Percentiles rank a stretch among this genome's conserved stretches.
Conservation (phyloP, 2,797 vertebrate genomes). For the Cephalopachus bancanus region DNA sequence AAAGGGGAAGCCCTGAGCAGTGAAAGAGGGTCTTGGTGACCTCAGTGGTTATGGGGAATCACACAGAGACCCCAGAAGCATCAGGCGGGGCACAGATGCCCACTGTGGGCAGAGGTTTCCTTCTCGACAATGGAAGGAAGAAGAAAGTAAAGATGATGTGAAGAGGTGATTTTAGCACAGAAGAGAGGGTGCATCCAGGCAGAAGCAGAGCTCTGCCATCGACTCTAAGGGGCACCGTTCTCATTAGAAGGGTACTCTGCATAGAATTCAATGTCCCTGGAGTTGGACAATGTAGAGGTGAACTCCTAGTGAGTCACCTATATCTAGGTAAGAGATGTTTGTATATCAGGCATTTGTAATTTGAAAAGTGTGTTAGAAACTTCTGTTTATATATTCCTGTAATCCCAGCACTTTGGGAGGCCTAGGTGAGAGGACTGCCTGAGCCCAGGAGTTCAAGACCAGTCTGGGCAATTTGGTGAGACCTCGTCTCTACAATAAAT, state of each 20-base stretch:
- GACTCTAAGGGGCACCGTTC: background rate
- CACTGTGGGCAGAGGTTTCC: background rate
- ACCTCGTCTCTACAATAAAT: too few relatives aligned
- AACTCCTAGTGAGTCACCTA: background rate
- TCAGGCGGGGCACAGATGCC: background rate
- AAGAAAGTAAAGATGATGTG: background rate
- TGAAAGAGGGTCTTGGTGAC: background rate
- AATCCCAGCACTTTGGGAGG: too few relatives aligned
- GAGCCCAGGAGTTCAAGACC: too few relatives aligned
- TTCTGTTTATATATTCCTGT: background rate
- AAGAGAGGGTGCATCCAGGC: too few relatives aligned
- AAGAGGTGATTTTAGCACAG: background rate
- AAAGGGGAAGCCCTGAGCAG: background rate
- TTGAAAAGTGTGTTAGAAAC: background rate
- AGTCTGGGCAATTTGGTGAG: too few relatives aligned
- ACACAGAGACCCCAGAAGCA: background rate
- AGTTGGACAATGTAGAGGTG: background rate
- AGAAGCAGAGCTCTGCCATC: background rate
- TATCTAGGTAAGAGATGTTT: background rate
- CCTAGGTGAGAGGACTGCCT: too few relatives aligned
- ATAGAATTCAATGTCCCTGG: too few relatives aligned
- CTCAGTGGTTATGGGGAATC: background rate
- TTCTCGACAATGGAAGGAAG: background rate
- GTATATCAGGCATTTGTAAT: background rate
- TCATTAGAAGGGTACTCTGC: background rate